These are phyloP conservation scores for Squalus acanthias DNA, from an alignment of 2,797 vertebrate genomes.

Conservation along the genomic window DNA sequence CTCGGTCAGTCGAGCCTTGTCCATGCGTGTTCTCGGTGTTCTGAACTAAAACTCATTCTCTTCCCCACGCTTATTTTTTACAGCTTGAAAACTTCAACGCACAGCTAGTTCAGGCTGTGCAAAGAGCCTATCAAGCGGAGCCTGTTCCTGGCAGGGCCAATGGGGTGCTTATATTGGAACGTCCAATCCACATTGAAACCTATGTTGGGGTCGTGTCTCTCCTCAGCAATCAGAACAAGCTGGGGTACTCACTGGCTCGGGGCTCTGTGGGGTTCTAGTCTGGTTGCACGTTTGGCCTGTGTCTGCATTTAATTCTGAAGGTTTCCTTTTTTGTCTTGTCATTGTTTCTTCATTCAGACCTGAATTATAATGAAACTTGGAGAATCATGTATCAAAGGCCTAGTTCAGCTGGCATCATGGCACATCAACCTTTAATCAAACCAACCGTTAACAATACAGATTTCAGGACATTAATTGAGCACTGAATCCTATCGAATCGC, in stretches of 20 bases:
- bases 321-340: not conserved
- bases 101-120: constrained; percentile 56
- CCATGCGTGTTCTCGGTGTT: not conserved
- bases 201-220: constrained; percentile 70
- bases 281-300: not conserved
- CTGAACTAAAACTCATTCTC: not conserved
- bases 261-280: constrained; percentile 69
- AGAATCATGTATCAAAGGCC: not conserved
- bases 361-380: not conserved
- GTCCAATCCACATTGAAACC: constrained; percentile 63
- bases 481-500: not conserved
- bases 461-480: not conserved
- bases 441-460: not conserved
- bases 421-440: not conserved
- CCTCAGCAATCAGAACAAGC: constrained; percentile 71
- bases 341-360: not conserved
- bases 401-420: not conserved
- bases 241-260: constrained; percentile 71
- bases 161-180: constrained; percentile 59
- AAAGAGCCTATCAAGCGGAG: constrained; percentile 55
- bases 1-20: not conserved
- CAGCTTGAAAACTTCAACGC: constrained; percentile 67
- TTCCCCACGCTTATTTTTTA: constrained; percentile 32
- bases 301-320: not conserved
- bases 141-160: constrained; percentile 59